phyloP scores from a whole-genome alignment of 37 sponge, comb jelly and placozoan species.

The Ephydatia muelleri region DNA sequence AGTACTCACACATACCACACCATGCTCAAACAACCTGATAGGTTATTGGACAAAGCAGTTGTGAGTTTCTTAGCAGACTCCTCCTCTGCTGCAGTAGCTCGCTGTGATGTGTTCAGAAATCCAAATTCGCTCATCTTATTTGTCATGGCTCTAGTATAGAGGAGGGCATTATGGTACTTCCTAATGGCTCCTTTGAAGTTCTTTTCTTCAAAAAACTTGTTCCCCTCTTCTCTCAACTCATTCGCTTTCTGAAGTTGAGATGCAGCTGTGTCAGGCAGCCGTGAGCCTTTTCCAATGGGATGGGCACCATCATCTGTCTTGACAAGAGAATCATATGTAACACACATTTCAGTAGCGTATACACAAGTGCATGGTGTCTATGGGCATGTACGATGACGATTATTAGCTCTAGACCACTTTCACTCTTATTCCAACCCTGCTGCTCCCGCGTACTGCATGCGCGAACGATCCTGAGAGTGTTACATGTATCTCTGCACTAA shows the following conservation, averaged over 20 bases:
- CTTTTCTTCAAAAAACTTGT: conserved; percentile 57
- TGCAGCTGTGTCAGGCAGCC: conserved; percentile 21
- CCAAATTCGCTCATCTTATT: conserved; percentile 19
- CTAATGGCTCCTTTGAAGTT: conserved; percentile 60
- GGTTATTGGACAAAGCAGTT: conserved; percentile 55
- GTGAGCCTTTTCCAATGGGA: not conserved
- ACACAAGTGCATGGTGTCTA: not conserved
- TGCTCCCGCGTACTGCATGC: no score
- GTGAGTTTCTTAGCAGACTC: conserved; percentile 36
- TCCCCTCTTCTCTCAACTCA: conserved; percentile 67
- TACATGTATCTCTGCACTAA: no score
- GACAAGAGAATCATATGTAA: not conserved
- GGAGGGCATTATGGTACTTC: conserved; percentile 69
- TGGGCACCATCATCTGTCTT: not conserved
- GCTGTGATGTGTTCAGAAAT: conserved; percentile 10
- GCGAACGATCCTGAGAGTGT: no score
- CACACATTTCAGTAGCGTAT: not conserved
- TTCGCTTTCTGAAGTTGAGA: conserved; percentile 29
- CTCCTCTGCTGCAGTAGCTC: conserved; percentile 39
- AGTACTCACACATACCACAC: not conserved
- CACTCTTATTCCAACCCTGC: no score
- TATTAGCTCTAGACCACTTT: no score
- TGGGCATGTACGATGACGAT: no score
- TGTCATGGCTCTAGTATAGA: conserved; percentile 66
- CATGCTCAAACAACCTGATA: conserved; percentile 52